phyloP scores from a whole-genome alignment of 2,113 vertebrate genomes.

The Xiphophorus couchianus region DNA sequence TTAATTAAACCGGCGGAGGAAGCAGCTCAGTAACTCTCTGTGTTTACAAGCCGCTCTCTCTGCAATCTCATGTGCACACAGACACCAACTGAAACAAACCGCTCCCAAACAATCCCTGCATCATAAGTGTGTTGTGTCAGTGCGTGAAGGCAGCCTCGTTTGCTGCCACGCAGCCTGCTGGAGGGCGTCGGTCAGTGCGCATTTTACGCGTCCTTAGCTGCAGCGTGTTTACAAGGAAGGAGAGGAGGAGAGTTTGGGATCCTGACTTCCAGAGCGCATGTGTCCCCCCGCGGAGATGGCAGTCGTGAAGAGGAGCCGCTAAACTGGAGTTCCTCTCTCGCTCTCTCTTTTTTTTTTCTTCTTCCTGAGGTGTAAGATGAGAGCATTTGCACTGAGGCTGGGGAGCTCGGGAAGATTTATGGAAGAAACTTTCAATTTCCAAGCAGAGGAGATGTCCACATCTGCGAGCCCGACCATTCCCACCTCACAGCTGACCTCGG shows the following conservation, averaged over 20 bases:
- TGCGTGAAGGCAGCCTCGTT: background rate
- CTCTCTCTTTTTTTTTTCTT: background rate
- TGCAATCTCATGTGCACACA: background rate
- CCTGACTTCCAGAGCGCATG: conserved; percentile 37
- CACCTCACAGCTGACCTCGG: conserved; percentile 61
- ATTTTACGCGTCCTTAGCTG: conserved; percentile 22
- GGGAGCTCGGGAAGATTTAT: conserved; percentile 40
- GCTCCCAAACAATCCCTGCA: conserved; percentile 1
- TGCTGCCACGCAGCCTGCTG: conserved; percentile 20
- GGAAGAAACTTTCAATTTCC: conserved; percentile 33
- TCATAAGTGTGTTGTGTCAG: background rate
- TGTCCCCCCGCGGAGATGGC: conserved; percentile 10
- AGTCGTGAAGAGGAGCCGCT: conserved; percentile 21
- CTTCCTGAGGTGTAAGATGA: conserved; percentile 41
- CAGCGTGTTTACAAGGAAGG: conserved; percentile 28
- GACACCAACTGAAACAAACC: conserved; percentile 10
- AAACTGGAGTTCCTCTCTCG: background rate
- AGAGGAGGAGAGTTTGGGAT: conserved; percentile 35
- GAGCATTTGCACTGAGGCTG: conserved; percentile 24
- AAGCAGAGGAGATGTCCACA: conserved; percentile 75
- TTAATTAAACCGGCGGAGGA: conserved; percentile 21
- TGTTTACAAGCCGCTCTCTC: background rate
- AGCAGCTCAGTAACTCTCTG: background rate
- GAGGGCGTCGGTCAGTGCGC: conserved; percentile 59
- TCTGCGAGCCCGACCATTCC: conserved; percentile 61